Conservation (phyloP, 2,113 vertebrate species). For the Coturnix japonica region DNA sequence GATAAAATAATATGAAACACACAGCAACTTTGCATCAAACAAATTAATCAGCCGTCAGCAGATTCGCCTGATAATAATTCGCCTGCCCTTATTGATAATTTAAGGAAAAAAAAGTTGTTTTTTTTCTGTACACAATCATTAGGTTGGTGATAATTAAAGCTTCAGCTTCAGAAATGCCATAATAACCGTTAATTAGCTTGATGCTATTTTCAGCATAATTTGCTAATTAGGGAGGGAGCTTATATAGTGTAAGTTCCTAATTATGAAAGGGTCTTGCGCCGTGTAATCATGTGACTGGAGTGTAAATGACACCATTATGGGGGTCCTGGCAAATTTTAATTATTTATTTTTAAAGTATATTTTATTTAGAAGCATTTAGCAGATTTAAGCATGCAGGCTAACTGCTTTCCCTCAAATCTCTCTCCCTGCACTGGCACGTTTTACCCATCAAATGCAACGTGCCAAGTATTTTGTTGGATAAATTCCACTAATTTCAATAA, state of each 20-base stretch:
- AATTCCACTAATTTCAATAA: constrained; percentile 69
- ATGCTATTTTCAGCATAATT: constrained; percentile 99
- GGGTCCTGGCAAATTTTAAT: constrained; percentile 75
- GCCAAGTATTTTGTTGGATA: constrained; percentile 55
- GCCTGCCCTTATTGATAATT: constrained; percentile 88
- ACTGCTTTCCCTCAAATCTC: constrained; percentile 12
- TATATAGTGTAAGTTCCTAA: constrained; percentile 91
- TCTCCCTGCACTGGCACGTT: constrained; percentile 30
- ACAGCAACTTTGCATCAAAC: constrained; percentile 88
- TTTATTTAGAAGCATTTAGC: constrained; percentile 72
- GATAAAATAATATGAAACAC: constrained; percentile 90
- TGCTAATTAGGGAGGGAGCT: constrained; percentile 96
- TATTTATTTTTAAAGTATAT: constrained; percentile 75
- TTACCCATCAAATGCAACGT: constrained; percentile 25
- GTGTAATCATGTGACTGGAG: constrained; percentile 90
- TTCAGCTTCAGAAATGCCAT: constrained; percentile 98
- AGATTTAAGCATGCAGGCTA: constrained; percentile 45
- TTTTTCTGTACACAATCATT: constrained; percentile 84
- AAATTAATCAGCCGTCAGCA: constrained; percentile 87
- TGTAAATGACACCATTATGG: constrained; percentile 92
- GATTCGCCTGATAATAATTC: constrained; percentile 88
- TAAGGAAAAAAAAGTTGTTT: constrained; percentile 75
- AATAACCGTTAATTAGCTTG: constrained; percentile 99
- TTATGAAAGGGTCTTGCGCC: constrained; percentile 89
- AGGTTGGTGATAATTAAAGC: constrained; percentile 97